These are phyloP conservation scores for Rhadinocentrus ornatus DNA, from an alignment of 2,797 vertebrate genomes.

Conservation along the genomic window DNA sequence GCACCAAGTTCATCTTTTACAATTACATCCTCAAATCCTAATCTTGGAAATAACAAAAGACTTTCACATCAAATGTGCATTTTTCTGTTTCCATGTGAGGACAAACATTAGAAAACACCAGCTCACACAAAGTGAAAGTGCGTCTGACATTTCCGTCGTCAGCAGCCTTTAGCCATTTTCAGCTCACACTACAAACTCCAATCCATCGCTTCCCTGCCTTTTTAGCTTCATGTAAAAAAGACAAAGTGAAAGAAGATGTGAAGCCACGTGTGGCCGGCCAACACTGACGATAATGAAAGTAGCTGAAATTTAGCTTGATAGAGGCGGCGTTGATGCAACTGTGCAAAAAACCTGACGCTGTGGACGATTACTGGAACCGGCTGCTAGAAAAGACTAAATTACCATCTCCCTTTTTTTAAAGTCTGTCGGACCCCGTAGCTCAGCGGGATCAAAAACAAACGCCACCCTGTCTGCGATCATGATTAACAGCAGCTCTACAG, in stretches of 20 bases:
- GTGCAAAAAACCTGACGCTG: slow-evolving; percentile 30
- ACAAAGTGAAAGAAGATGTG: slow-evolving; percentile 57
- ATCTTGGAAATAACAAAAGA: not conserved
- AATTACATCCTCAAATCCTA: not conserved
- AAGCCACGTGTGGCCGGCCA: slow-evolving; percentile 18
- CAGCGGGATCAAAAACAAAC: not conserved
- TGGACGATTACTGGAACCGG: not conserved
- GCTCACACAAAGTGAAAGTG: slow-evolving; percentile 26
- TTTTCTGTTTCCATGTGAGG: slow-evolving; percentile 2
- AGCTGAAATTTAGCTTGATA: slow-evolving; percentile 34
- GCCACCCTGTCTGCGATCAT: slow-evolving; percentile 10
- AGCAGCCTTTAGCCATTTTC: slow-evolving; percentile 35
- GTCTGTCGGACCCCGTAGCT: not conserved
- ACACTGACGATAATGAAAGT: slow-evolving; percentile 20
- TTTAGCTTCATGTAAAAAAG: slow-evolving; percentile 34
- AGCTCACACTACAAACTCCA: slow-evolving; percentile 19
- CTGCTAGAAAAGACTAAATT: slow-evolving; percentile 27
- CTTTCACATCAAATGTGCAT: slow-evolving; percentile 5
- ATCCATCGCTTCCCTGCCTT: not conserved
- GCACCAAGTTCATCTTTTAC: slow-evolving; percentile 28
- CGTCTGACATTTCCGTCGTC: slow-evolving; percentile 18
- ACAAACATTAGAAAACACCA: slow-evolving; percentile 32
- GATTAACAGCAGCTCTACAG: not conserved
- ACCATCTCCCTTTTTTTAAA: slow-evolving; percentile 1
- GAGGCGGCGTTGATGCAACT: slow-evolving; percentile 25